Percentiles rank a stretch among this genome's conserved stretches.
Conservation (phyloP, 2,888 invertebrate genomes). For the Synergus laeviventris region DNA sequence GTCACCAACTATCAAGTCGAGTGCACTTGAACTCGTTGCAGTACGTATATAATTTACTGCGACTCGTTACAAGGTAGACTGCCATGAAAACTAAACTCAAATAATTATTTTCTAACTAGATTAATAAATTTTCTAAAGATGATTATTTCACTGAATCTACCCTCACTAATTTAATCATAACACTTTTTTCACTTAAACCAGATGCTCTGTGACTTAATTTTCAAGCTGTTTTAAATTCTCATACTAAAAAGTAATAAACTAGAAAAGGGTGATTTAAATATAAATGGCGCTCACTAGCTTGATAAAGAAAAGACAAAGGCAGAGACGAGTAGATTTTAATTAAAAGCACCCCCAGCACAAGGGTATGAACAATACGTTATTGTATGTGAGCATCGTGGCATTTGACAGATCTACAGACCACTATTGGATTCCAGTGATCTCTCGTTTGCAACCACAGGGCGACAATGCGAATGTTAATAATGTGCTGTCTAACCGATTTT, state of each 20-base stretch:
- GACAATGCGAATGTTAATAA: not conserved
- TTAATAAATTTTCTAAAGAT: not conserved
- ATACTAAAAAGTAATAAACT: not conserved
- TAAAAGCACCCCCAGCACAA: constrained; percentile 56
- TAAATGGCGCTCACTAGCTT: constrained; percentile 49
- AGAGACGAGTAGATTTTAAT: not conserved
- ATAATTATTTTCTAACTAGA: too few relatives aligned
- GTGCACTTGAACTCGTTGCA: not conserved
- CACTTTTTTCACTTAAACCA: too few relatives aligned
- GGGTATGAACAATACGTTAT: constrained; percentile 62
- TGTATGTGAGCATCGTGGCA: constrained; percentile 56
- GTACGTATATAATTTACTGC: not conserved
- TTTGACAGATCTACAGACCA: constrained; percentile 55
- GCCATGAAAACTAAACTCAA: not conserved
- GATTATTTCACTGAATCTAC: not conserved
- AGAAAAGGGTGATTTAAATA: constrained; percentile 19
- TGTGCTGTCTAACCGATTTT: not conserved
- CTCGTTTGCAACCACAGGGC: not conserved
- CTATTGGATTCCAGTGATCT: constrained; percentile 27
- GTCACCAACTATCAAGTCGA: not conserved
- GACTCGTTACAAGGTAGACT: not conserved
- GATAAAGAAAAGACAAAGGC: constrained; percentile 52
- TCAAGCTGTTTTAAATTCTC: too few relatives aligned
- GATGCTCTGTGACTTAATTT: too few relatives aligned
- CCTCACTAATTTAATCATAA: not conserved